Conservation (phyloP, 1,140 invertebrate species). For the Bombyx mandarina region DNA sequence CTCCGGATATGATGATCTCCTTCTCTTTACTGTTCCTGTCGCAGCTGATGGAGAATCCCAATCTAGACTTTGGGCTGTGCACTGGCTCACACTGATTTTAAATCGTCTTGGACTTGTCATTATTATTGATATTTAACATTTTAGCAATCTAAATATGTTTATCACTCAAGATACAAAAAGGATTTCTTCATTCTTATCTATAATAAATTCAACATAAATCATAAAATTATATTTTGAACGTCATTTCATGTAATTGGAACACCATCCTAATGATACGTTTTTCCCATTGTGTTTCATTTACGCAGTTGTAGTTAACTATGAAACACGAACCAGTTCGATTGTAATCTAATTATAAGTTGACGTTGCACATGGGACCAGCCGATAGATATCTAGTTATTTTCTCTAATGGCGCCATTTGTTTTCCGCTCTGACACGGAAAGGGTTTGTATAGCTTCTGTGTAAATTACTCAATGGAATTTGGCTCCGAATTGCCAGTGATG, state of each 20-base stretch:
- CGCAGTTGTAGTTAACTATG: too few species aligned
- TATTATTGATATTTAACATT: constrained; percentile 43
- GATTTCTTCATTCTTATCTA: too few species aligned
- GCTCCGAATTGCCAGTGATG: background rate
- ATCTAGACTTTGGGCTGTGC: constrained; percentile 67
- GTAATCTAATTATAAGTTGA: constrained; percentile 60
- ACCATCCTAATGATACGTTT: too few species aligned
- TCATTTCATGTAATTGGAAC: too few species aligned
- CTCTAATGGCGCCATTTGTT: constrained; percentile 31
- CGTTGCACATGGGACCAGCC: constrained; percentile 32
- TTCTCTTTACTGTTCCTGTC: constrained; percentile 76
- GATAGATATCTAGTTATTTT: constrained; percentile 26
- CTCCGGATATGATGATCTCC: constrained; percentile 71
- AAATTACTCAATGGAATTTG: background rate
- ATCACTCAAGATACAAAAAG: background rate
- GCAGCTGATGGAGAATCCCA: constrained; percentile 79
- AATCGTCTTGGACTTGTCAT: constrained; percentile 67
- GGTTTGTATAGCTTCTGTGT: background rate
- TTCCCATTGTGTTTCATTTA: too few species aligned
- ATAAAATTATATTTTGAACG: too few species aligned
- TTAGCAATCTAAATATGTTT: constrained; percentile 15
- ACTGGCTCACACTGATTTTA: constrained; percentile 50
- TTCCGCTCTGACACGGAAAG: constrained; percentile 14
- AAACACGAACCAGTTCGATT: constrained; percentile 26
- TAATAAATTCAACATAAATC: too few species aligned